Conservation (phyloP, 2,888 invertebrate species). For the Parnassius glacialis region DNA sequence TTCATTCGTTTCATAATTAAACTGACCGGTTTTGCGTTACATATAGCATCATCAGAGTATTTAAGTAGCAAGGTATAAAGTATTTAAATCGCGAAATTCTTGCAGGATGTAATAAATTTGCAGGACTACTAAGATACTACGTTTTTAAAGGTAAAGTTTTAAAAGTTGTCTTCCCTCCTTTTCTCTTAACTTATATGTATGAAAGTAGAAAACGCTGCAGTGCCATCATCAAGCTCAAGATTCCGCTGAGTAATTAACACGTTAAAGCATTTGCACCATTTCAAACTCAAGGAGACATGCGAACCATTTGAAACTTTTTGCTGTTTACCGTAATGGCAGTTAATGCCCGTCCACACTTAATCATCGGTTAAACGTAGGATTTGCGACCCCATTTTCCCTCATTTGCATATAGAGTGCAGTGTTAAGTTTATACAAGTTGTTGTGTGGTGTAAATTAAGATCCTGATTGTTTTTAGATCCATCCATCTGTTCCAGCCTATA, state of each 20-base stretch:
- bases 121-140: no score
- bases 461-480: no score
- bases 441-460: slow-evolving; percentile 11
- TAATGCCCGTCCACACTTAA: slow-evolving; percentile 23
- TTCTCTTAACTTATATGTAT: no score
- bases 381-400: slow-evolving; percentile 31
- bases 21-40: no score
- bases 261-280: slow-evolving; percentile 24
- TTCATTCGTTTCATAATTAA: no score
- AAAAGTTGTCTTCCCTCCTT: no score
- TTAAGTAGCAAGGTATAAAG: no score
- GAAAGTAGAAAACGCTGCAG: background rate
- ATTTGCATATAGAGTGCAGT: slow-evolving; percentile 35
- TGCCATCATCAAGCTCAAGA: slow-evolving; percentile 3
- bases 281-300: slow-evolving; percentile 15
- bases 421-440: slow-evolving; percentile 8
- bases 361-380: slow-evolving; percentile 30
- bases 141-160: no score
- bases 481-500: background rate
- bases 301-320: slow-evolving; percentile 22
- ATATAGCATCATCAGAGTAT: no score
- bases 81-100: no score
- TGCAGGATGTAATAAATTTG: no score
- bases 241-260: slow-evolving; percentile 20
- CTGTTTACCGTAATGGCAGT: slow-evolving; percentile 17